Evolutionary conservation across 2,113 vertebrate genomes (phyloP), one percentile per base, ranked within the genome.

Genomic region (Cynopterus brachyotis): DNA sequence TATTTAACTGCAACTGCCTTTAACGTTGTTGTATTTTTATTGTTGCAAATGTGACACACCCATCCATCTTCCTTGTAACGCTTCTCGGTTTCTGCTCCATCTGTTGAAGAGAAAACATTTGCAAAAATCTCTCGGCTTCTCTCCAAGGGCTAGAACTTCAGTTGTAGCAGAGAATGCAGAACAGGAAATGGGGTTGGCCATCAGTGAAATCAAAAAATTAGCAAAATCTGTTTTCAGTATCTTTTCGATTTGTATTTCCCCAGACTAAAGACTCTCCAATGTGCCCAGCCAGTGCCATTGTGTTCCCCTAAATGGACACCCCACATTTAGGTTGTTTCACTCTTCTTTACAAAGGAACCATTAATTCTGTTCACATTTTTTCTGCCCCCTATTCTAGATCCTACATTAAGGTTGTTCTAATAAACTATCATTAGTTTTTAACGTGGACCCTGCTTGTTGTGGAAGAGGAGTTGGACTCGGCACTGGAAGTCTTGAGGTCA

Each of bases 31-130:
- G 94, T 96, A 75, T 92, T 97, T 95, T 97, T 93, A 97, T 97
- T 96, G 91, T 97, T 96, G 82, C 89, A 96, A 97, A 89, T 90
- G 94, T 94, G 91, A 94, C 11, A 16, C 86, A 84, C 91, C 30
- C 0, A 97, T 97, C 92, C 93, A 91, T 97, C 94, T 96, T 96
- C 84, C 80, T 84, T 40, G 94, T 89, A 96, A 94, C 0, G 83
- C 91, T 89, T 91, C 91, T 96, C 2, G 6, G 85, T 94, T 97
- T 97, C 96, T 97, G 95, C 96, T 97, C 95, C 96, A 97, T 97
- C 98, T 98, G 97, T 96, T 70, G 73, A 93, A 96, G 96, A 98
- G 94, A 97, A 97, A 97, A 97, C 94, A 98, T 97, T 97, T 97
- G 94, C 96, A 94, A 89, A 97, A 97, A 95, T 96, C 69, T 87